Evolutionary conservation across 2,888 invertebrate genomes (phyloP), one percentile per base, ranked within the genome.

Genomic region (Microctonus brassicae): DNA sequence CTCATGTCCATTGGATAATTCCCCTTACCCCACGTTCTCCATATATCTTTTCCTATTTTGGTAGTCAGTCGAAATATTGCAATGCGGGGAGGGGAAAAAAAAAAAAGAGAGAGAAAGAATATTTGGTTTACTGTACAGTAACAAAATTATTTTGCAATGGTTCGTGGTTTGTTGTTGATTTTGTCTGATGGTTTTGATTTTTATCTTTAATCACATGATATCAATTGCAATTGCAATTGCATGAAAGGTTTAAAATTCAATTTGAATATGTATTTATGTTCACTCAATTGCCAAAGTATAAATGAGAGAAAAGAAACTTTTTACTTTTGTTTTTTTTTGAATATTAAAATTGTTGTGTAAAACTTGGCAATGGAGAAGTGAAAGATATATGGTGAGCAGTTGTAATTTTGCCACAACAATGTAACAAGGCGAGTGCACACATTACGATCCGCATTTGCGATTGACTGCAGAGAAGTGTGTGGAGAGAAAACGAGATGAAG

Each of bases 1-100:
- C 63, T 47, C 47, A 17, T 47, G 58, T 60, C 61, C 70, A 73
- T 77, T 76, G 70, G 73, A 77, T 73, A 76, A 77, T 77, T 75
- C 76, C 75, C 65, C 68, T 63, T 75, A 71, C 78, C 79, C 76
- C 82, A 80, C 79, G 80, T 78, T 75, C 17, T 5, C 47, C 17
- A 17, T 17, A 20, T 17, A 47, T 47, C 47, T 47, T 47, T 47
- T 17, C 17, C 17, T 47, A 47, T n/a, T 47, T 47, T 47, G 47
- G 47, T 47, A 78, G 78, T 77, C 81, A 78, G 79, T 80, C 83
- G 79, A 82, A 83, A 83, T 84, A 83, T 83, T 78, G 79, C 80
- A 70, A 81, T 78, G 78, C n/a, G n/a, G n/a, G n/a, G n/a, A n/a
- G n/a, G n/a, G n/a, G n/a, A n/a, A n/a, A n/a, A n/a, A n/a, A n/a